Base-by-base conservation (phyloP, 2,113 vertebrate genomes). In the Hiodon alosoides region DNA sequence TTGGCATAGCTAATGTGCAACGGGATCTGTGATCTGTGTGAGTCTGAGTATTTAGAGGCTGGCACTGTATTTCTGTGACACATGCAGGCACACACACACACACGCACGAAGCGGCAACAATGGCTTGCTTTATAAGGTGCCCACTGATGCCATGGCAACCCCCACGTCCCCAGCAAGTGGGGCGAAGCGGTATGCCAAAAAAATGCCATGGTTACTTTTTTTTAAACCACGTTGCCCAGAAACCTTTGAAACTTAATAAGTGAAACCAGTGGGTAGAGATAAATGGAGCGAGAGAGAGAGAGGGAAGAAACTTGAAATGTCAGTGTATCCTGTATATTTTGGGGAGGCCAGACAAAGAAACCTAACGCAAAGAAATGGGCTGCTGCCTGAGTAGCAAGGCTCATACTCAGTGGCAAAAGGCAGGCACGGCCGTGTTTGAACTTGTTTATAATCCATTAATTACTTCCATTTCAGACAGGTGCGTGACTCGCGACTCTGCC, bases 141-240 rank as follows among this genome's bases (percentile, higher is more conserved):
- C 91, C 89, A 80, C 85, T 72, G 90, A 88, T 92, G 89, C 89
- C 91, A 92, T 92, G 91, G 91, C 91, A 92, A 92, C 91, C 90
- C 88, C 86, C 86, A 90, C 85, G 74, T 87, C 91, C 88, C 89
- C 87, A 89, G 88, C 90, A 91, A 84, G 85, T 83, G 83, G 81
- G 87, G 83, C 81, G 82, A 76, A 86, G 84, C 55, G 67, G 68
- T 73, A 86, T 89, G 91, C 91, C 91, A 91, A 90, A 89, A 82
- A 90, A 92, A 89, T 90, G 90, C 91, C 90, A 90, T 79, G 85
- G 85, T 83, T 81, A 87, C 85, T 84, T 88, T 81, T 84, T 82
- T 79, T 83, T 83, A 78, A 88, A 85, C 88, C 89, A 86, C 78
- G 89, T 90, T 91, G 89, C 90, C 89, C 89, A 87, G 89, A 88